Percentiles rank a stretch among this genome's conserved stretches.
Evolutionary conservation across 2,113 vertebrate species (phyloP).

Genomic region (Ameiurus melas): DNA sequence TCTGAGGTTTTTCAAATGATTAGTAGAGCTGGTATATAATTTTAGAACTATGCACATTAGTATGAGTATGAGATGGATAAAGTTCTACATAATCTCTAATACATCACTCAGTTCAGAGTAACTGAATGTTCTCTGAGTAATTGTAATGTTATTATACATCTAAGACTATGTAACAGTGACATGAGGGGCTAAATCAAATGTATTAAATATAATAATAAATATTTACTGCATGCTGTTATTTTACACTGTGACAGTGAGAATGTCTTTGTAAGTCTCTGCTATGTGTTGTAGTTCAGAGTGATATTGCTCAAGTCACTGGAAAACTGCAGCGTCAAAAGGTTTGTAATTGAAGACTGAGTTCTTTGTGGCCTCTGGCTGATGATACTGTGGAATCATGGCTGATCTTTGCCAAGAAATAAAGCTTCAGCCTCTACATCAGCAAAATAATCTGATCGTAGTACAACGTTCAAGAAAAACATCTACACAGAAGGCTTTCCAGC

Average conservation of each 20-base stretch:
- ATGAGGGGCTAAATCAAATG: not conserved
- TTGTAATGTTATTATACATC: not conserved
- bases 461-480: conserved; percentile 40
- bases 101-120: not conserved
- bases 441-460: conserved; percentile 25
- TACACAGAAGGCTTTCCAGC: conserved; percentile 30
- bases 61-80: not conserved
- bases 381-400: conserved; percentile 34
- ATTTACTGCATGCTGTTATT: not conserved
- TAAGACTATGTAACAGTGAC: not conserved
- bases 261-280: not conserved
- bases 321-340: conserved; percentile 23
- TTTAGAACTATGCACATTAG: not conserved
- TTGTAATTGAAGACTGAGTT: conserved; percentile 12
- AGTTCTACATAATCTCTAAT: not conserved
- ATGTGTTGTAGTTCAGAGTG: not conserved
- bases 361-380: conserved; percentile 32
- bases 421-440: conserved; percentile 10
- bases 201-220: not conserved
- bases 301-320: conserved; percentile 26
- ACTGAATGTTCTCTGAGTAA: not conserved
- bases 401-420: conserved; percentile 14
- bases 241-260: too few species aligned
- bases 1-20: not conserved
- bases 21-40: not conserved